Evolutionary conservation across 2,113 vertebrate genomes (phyloP).

Genomic region (Tachuris rubrigastra): DNA sequence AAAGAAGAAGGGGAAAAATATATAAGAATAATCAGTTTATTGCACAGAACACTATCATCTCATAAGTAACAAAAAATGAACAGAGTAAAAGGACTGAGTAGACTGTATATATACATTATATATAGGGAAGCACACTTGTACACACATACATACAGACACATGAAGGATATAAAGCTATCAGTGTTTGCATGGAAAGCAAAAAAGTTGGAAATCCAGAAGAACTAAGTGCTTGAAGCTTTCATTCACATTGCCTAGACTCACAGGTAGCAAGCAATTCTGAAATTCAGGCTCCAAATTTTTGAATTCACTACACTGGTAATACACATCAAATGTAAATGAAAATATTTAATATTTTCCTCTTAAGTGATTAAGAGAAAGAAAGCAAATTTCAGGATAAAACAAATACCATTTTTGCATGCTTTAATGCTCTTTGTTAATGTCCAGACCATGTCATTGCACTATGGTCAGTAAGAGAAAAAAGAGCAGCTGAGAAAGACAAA

Average conservation of each 20-base stretch:
- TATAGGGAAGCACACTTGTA: not conserved
- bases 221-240: not conserved
- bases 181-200: not conserved
- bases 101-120: not conserved
- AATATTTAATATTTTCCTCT: not conserved
- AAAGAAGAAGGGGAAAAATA: not conserved
- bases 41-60: not conserved
- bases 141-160: fast-evolving
- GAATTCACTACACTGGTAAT: not conserved
- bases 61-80: not conserved
- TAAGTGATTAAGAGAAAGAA: not conserved
- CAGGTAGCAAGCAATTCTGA: not conserved
- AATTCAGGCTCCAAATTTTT: not conserved
- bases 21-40: not conserved
- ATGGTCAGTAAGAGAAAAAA: not conserved
- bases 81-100: not conserved
- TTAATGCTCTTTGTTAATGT: not conserved
- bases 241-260: not conserved
- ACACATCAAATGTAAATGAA: not conserved
- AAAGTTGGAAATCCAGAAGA: not conserved
- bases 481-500: not conserved
- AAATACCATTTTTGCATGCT: not conserved
- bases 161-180: not conserved
- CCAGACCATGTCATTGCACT: not conserved
- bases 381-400: not conserved